Evolutionary conservation across 2,113 vertebrate genomes (phyloP).

Genomic region (Bettongia penicillata): DNA sequence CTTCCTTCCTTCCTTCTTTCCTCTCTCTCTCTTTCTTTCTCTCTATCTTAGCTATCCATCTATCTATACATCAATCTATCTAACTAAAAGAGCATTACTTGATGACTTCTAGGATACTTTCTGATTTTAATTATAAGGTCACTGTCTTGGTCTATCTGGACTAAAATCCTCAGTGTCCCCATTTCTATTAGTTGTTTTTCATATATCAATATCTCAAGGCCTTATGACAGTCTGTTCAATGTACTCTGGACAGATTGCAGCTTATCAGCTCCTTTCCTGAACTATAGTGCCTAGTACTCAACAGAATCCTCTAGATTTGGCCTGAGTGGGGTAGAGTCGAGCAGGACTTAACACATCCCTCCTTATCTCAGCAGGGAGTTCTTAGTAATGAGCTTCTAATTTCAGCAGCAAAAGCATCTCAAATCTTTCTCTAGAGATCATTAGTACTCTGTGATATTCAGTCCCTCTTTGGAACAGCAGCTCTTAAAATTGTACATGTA

Average conservation of each 20-base stretch:
- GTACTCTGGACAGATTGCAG: neutral
- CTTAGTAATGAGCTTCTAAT: constrained; percentile 22
- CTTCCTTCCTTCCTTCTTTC: no score
- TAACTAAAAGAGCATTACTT: neutral
- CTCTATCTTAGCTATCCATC: no score
- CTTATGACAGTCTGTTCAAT: neutral
- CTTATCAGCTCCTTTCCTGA: neutral
- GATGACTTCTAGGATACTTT: neutral
- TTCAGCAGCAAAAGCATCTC: neutral
- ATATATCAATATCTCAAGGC: neutral
- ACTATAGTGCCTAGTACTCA: neutral
- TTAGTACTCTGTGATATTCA: constrained; percentile 5
- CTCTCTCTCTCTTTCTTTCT: no score
- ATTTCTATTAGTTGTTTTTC: neutral
- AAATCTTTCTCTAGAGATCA: constrained; percentile 33
- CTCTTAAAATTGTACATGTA: neutral
- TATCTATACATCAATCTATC: no score
- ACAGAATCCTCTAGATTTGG: neutral
- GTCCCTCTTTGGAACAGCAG: neutral
- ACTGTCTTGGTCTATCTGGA: neutral
- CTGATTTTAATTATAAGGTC: neutral
- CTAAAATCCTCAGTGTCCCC: neutral
- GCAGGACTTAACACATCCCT: neutral
- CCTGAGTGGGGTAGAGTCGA: neutral
- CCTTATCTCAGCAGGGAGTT: constrained; percentile 12